These are phyloP conservation scores for Bujurquina vittata DNA, from an alignment of 2,113 vertebrate species.

Conservation along the genomic window DNA sequence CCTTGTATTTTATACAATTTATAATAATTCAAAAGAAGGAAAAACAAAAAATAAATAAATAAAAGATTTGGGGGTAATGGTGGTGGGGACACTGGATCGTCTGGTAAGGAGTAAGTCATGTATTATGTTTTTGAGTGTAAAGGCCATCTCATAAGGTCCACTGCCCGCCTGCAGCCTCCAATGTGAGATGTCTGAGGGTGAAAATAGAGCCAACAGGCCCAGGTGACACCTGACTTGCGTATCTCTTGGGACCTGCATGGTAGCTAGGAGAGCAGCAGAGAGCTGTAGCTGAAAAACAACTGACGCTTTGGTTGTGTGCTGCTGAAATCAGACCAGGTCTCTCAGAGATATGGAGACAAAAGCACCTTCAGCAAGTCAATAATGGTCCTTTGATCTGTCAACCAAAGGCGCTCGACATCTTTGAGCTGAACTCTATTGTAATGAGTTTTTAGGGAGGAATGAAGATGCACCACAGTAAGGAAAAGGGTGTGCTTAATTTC, in stretches of 20 bases:
- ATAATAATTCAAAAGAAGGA: background rate
- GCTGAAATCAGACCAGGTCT: background rate
- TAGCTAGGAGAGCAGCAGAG: background rate
- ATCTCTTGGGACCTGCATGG: background rate
- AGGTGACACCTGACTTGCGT: rapidly evolving
- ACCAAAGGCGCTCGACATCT: background rate
- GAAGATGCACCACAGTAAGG: background rate
- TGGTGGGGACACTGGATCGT: background rate
- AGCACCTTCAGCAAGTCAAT: background rate
- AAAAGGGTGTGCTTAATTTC: background rate
- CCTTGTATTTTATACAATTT: background rate
- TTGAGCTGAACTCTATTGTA: background rate
- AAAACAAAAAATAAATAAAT: background rate
- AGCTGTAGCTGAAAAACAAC: background rate
- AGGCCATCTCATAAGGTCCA: background rate
- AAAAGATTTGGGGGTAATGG: background rate
- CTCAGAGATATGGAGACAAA: background rate
- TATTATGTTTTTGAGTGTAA: background rate
- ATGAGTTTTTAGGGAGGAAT: background rate
- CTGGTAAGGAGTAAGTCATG: background rate
- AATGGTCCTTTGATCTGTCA: background rate
- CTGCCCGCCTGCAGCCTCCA: rapidly evolving
- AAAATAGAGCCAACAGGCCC: background rate
- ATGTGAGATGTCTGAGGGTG: background rate
- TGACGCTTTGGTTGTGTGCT: too few species aligned